Conservation (phyloP, 2,888 invertebrate genomes). For the Gryllus longicercus region DNA sequence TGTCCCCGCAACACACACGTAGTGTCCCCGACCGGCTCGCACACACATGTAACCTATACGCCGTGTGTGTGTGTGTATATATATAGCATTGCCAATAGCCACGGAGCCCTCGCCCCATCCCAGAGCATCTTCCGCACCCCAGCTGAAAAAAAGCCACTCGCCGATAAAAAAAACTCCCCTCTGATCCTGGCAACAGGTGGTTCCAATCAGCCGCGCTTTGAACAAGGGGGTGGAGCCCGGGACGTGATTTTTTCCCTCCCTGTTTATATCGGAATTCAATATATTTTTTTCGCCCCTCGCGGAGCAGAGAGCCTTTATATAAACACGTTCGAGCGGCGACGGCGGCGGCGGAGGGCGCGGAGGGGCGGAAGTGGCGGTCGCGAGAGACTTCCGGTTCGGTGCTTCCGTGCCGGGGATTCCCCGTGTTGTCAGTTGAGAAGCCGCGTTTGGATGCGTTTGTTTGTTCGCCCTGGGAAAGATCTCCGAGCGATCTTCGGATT, state of each 20-base stretch:
- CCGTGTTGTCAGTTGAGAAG: no score
- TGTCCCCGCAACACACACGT: background rate
- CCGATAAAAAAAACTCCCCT: constrained; percentile 17
- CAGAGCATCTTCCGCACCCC: background rate
- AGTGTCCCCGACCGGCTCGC: constrained; percentile 6
- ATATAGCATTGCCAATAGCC: constrained; percentile 17
- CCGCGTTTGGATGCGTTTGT: no score
- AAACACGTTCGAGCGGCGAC: background rate
- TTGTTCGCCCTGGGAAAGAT: no score
- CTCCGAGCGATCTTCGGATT: no score
- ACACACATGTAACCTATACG: background rate
- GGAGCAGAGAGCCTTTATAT: background rate
- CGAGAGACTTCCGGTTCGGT: background rate
- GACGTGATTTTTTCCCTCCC: background rate
- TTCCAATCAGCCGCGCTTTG: background rate
- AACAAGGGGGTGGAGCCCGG: background rate
- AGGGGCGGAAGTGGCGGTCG: background rate
- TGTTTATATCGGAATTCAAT: background rate
- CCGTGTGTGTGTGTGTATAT: background rate
- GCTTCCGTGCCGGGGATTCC: background rate
- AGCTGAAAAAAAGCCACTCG: constrained; percentile 1
- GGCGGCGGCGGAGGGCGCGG: background rate
- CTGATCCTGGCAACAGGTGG: constrained; percentile 5
- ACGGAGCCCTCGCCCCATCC: background rate
- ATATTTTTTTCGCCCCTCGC: background rate